phyloP scores from a whole-genome alignment of 2,113 vertebrate genomes.

The Pseudorasbora parva region DNA sequence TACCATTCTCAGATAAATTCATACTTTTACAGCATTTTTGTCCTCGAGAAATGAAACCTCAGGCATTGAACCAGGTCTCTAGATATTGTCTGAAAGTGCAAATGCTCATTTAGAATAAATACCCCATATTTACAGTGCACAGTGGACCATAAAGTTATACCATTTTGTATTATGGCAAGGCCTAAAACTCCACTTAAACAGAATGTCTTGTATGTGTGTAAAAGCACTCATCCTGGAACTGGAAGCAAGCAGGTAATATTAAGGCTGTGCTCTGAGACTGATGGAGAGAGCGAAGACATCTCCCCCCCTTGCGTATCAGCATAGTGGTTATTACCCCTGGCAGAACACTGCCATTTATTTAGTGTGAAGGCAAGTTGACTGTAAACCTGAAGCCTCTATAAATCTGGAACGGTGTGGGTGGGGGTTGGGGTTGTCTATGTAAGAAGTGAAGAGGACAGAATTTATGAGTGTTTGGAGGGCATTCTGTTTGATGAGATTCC shows the following conservation, averaged over 20 bases:
- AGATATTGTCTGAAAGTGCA: constrained; percentile 9
- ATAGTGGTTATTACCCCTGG: constrained; percentile 45
- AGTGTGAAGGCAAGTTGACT: constrained; percentile 33
- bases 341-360: constrained; percentile 49
- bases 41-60: not conserved
- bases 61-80: not conserved
- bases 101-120: constrained; percentile 20
- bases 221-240: constrained; percentile 4
- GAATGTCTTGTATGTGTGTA: constrained; percentile 4
- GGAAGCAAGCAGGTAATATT: constrained; percentile 41
- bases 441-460: not conserved
- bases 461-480: constrained; percentile 10
- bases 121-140: not conserved
- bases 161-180: constrained; percentile 26
- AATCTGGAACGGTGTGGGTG: constrained; percentile 19
- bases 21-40: not conserved
- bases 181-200: not conserved
- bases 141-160: not conserved
- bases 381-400: constrained; percentile 44
- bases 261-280: constrained; percentile 29
- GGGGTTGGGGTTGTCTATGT: not conserved
- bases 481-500: constrained; percentile 32
- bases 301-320: constrained; percentile 32
- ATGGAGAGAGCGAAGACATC: constrained; percentile 22
- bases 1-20: not conserved